A percentile compares a stretch with the other conserved stretches of the same genome.
Conservation (phyloP, 2,113 vertebrate genomes). For the Neodon shergylaensis region DNA sequence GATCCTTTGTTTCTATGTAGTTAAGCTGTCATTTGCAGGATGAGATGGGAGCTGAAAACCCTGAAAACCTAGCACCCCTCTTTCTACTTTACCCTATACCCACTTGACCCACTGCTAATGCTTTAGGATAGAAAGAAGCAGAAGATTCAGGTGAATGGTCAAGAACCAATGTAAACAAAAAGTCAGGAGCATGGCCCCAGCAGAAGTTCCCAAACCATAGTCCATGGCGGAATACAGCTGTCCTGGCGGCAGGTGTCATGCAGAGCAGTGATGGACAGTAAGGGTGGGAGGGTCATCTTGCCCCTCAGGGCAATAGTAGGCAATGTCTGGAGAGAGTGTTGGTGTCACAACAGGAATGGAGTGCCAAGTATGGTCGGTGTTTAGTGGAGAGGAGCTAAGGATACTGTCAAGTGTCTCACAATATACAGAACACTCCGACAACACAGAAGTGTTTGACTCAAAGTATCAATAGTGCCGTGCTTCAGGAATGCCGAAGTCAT, state of each 20-base stretch:
- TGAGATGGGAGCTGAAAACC: neutral
- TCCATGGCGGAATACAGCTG: fast-evolving
- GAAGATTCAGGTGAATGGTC: neutral
- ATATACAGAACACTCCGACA: neutral
- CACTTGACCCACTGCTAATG: neutral
- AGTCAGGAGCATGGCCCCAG: neutral
- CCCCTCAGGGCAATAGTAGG: neutral
- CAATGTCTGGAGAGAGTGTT: neutral
- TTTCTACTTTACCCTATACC: neutral
- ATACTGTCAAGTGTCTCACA: neutral
- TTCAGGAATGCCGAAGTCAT: neutral
- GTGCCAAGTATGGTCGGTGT: too few relatives aligned
- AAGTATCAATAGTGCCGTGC: neutral
- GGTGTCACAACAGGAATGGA: neutral
- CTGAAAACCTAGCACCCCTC: neutral
- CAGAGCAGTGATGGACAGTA: neutral
- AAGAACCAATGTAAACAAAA: neutral
- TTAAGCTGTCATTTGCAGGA: neutral
- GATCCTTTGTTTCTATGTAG: neutral
- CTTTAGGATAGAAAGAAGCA: neutral
- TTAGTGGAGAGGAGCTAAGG: neutral
- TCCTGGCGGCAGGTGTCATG: neutral
- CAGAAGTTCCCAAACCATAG: neutral
- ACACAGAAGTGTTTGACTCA: neutral
- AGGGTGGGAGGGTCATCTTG: neutral